Evolutionary conservation across 2,888 invertebrate species (phyloP).

Genomic region (Epistrophella euchroma): DNA sequence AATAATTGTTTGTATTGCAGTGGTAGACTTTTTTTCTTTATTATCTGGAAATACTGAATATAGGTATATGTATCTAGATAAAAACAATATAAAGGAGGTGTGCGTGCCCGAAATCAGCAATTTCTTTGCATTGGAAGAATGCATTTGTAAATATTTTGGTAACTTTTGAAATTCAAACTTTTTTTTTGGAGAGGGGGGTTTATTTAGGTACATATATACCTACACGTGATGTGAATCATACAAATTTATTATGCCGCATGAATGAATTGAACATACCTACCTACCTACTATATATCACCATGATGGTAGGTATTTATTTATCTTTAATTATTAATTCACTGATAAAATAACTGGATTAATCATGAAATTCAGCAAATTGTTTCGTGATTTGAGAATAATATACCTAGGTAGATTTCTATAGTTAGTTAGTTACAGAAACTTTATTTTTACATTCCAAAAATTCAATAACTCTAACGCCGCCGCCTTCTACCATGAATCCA

Average conservation of each 20-base stretch:
- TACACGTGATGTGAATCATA: neutral
- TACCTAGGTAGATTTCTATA: no score
- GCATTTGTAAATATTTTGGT: slow-evolving; percentile 39
- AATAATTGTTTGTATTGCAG: slow-evolving; percentile 26
- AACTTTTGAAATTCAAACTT: slow-evolving; percentile 58
- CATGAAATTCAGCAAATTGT: neutral
- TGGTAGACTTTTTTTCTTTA: slow-evolving; percentile 32
- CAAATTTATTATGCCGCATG: neutral
- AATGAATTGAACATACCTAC: neutral
- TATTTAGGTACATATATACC: no score
- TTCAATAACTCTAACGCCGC: no score
- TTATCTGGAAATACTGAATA: slow-evolving; percentile 64
- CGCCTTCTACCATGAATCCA: no score
- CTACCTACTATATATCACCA: no score
- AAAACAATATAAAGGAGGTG: slow-evolving; percentile 9
- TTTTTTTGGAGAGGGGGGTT: neutral
- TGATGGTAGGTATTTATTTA: neutral
- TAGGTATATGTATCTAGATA: slow-evolving; percentile 33
- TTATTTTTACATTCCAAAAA: no score
- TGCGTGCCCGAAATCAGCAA: slow-evolving; percentile 66
- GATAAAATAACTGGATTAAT: neutral
- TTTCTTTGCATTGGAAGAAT: slow-evolving; percentile 7
- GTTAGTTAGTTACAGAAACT: no score
- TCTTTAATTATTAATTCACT: neutral
- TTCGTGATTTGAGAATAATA: neutral